Evolutionary conservation across 2,888 invertebrate species (phyloP), one percentile per base, ranked within the genome.

Genomic region (Rhagophthalmus giganteus): DNA sequence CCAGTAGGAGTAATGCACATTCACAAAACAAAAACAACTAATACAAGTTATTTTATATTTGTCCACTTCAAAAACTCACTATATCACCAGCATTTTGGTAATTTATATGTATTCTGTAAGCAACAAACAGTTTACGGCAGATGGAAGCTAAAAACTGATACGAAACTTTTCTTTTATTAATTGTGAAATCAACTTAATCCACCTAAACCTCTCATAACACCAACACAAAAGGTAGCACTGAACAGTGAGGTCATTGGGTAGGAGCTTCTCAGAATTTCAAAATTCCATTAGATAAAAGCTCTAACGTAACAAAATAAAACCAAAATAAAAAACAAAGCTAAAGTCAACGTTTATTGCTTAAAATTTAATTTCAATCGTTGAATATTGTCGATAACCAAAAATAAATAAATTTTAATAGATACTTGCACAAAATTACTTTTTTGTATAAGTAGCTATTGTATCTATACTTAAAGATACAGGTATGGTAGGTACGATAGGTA

Each of bases 171-270:
- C 48, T 49, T 59, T 54, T n/a, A 51, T 59, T 51, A 63, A 61
- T 70, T 66, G 67, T 68, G 68, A 68, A 68, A 68, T 66, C 66
- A 67, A 67, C 62, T 57, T 62, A 62, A 58, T 63, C 61, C 64
- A 66, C 67, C 65, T 62, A 16, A 54, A 42, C 59, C 57, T 55
- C 56, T 58, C 51, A 55, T 47, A 52, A 60, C 58, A 59, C 60
- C 55, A 62, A 63, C 60, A 63, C 63, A 60, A 61, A 64, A 58
- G 54, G 40, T 51, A 37, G 33, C 54, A 54, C 50, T 48, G 50
- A 47, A 40, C 44, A 48, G 55, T 57, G 55, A 53, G 54, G 54
- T 48, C 51, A 51, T 52, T 38, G 46, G 45, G 37, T 47, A 45
- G 44, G 49, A 31, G 39, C 20, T 26, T 38, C 13, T 27, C 50